A percentile compares a stretch with the other conserved stretches of the same genome.
Conservation (phyloP, 1,140 invertebrate species). For the Drosophila obscura region DNA sequence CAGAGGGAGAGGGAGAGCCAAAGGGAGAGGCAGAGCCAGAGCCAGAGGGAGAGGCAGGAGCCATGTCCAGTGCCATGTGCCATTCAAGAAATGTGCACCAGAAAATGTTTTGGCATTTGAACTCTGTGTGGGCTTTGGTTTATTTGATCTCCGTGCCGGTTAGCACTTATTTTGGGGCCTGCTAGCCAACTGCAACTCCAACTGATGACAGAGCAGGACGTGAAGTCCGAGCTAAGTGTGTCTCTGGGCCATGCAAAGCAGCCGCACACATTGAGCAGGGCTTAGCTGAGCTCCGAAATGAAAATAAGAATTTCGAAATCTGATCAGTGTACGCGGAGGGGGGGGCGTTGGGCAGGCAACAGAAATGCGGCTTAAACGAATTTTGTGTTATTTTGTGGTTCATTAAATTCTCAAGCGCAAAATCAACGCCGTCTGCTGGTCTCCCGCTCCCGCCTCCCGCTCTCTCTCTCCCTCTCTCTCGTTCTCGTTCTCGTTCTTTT, state of each 20-base stretch:
- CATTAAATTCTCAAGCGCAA: slow-evolving; percentile 72
- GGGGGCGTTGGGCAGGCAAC: no score
- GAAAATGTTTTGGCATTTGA: slow-evolving; percentile 39
- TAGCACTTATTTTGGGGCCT: slow-evolving; percentile 15
- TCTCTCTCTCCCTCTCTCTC: no score
- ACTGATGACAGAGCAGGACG: no score
- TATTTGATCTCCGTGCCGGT: slow-evolving; percentile 34
- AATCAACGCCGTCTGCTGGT: slow-evolving; percentile 53
- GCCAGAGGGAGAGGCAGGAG: no score
- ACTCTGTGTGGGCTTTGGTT: slow-evolving; percentile 5
- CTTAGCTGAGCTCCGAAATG: no score
- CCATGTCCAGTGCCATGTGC: slow-evolving; percentile 12
- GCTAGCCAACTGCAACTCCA: not conserved
- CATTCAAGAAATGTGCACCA: slow-evolving; percentile 26
- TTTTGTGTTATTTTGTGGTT: slow-evolving; percentile 65
- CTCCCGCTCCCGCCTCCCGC: no score
- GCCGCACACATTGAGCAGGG: no score
- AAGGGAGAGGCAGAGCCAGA: not conserved
- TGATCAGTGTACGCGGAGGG: no score
- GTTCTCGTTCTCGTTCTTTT: slow-evolving; percentile 13
- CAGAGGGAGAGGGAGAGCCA: not conserved
- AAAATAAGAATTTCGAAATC: no score
- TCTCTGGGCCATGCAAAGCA: no score
- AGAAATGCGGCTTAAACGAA: not conserved
- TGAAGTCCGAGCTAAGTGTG: no score